phyloP scores from a whole-genome alignment of 2,113 vertebrate species.

The Cyanocitta stelleri region DNA sequence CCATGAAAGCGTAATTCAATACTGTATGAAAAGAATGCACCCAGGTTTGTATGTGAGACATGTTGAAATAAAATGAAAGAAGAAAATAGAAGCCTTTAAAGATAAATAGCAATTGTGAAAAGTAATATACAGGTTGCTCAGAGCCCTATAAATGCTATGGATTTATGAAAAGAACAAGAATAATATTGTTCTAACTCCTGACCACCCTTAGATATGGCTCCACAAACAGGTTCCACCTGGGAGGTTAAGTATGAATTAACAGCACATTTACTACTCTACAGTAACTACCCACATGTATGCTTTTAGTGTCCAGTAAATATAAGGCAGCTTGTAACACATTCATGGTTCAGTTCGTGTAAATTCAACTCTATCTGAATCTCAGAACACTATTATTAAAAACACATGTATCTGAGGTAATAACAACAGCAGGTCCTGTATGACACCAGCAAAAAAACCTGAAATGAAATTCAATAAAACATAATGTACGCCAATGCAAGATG shows the following conservation, averaged over 20 bases:
- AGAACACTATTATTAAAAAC: conserved; percentile 46
- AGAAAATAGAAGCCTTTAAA: not conserved
- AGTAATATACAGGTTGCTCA: not conserved
- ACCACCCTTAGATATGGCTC: not conserved
- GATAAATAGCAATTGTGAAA: not conserved
- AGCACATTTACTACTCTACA: not conserved
- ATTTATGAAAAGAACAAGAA: not conserved
- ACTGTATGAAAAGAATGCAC: not conserved
- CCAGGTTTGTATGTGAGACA: not conserved
- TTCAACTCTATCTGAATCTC: conserved; percentile 23
- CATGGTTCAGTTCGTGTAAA: not conserved
- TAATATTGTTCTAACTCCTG: not conserved
- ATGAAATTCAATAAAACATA: conserved; percentile 18
- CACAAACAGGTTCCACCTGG: not conserved
- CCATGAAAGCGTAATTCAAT: not conserved
- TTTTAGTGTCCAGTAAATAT: not conserved
- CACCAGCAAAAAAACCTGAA: conserved; percentile 18
- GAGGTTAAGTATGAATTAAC: not conserved
- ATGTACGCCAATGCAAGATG: not conserved
- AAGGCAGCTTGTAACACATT: not conserved
- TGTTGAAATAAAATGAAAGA: not conserved
- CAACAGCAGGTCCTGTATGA: conserved; percentile 5
- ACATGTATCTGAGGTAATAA: not conserved
- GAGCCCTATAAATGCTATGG: not conserved
- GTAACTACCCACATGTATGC: not conserved